Conservation (phyloP, 2,888 invertebrate genomes). For the Archips xylosteana region DNA sequence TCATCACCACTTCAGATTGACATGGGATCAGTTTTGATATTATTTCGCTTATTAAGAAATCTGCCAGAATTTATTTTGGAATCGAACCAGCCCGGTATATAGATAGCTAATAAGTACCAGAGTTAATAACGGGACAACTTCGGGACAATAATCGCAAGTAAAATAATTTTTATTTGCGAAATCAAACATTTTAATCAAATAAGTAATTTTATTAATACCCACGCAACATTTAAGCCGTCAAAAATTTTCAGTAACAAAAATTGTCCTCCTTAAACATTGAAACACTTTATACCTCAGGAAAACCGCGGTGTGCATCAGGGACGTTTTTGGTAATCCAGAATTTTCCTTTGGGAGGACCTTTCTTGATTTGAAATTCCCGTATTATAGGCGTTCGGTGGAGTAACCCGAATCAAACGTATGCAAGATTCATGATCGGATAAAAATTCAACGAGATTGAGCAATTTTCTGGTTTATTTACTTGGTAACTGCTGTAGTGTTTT, state of each 20-base stretch:
- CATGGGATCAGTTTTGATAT: no score
- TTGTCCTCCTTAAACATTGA: constrained; percentile 1
- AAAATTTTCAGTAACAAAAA: neutral
- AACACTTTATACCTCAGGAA: constrained; percentile 8
- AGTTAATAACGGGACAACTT: neutral
- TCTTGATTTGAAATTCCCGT: constrained; percentile 32
- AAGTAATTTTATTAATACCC: neutral
- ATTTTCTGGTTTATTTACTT: neutral
- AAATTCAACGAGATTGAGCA: neutral
- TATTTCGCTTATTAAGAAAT: no score
- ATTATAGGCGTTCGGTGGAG: constrained; percentile 21
- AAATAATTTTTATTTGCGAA: neutral
- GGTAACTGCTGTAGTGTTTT: neutral
- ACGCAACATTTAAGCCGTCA: neutral
- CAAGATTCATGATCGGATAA: constrained; percentile 13
- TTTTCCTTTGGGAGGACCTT: constrained; percentile 18
- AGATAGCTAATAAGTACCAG: neutral
- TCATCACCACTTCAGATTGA: no score
- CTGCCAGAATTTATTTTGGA: no score
- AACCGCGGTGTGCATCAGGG: neutral
- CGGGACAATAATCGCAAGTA: neutral
- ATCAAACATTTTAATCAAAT: neutral
- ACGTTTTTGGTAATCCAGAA: constrained; percentile 15
- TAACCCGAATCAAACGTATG: constrained; percentile 31
- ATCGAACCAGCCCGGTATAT: no score